Base-by-base conservation (phyloP, 2,888 invertebrate genomes). In the Diplolepis rosae region DNA sequence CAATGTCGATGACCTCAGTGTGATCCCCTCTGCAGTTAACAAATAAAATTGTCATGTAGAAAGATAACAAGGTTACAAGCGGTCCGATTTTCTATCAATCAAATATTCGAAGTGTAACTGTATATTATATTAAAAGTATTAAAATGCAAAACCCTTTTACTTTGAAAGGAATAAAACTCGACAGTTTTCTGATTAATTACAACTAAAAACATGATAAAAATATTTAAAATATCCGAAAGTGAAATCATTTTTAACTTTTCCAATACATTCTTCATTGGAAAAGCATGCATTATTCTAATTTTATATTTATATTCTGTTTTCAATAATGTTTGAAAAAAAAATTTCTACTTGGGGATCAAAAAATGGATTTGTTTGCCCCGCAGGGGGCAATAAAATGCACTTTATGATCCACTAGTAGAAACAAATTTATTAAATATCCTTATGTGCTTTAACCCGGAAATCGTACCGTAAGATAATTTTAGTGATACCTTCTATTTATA, bases 1-100 rank as follows among this genome's bases (percentile, higher is more conserved):
- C 95, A 76, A 99, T 91, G 89, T 98, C 95, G 70, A 98, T 94
- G 22, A 97, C 95, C 91, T 98, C 98, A 15, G 97, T 97, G 88
- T 98, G 98, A 88, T 98, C 97, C 13, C 96, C 96, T 81, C 97
- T 98, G 89, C 7, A 18, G 24, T 24, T 39, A 66, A 32, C 35
- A 18, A 61, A 39, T 52, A 18, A 6, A 15, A 5, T 42, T 22
- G 28, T 6, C 7, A 52, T n/a, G 7, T 32, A 32, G 32, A 39
- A 56, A 61, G 13, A 56, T 30, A 15, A 30, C 15, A 11, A 32
- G 30, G n/a, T 9, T n/a, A n/a, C n/a, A n/a, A n/a, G n/a, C n/a
- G n/a, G 24, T 54, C 13, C 18, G 13, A 15, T 32, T n/a, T n/a
- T 30, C 13, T 13, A 15, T 54, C 28, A 28, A 30, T 54, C n/a